Evolutionary conservation across 2,113 vertebrate species (phyloP).

Genomic region (Lanius ludovicianus): DNA sequence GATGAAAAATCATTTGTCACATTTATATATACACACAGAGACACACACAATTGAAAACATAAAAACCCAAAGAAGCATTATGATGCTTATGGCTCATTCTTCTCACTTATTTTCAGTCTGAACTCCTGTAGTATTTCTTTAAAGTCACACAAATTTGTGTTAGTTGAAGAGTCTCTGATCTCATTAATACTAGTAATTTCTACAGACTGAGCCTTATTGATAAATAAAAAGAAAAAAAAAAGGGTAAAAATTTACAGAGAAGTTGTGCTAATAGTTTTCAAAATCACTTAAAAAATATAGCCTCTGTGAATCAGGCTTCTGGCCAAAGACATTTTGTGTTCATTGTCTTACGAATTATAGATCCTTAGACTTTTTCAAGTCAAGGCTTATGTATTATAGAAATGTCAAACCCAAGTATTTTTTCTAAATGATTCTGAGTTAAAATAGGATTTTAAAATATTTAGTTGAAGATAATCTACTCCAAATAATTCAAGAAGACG

Average conservation of each 20-base stretch:
- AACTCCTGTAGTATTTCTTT: background rate
- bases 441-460: background rate
- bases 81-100: background rate
- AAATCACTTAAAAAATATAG: background rate
- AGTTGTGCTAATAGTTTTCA: background rate
- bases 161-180: background rate
- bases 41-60: background rate
- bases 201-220: background rate
- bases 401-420: background rate
- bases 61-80: background rate
- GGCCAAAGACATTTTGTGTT: background rate
- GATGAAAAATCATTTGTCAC: background rate
- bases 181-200: background rate
- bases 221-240: background rate
- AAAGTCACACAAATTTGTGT: background rate
- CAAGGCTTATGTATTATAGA: background rate
- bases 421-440: background rate
- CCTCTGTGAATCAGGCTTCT: background rate
- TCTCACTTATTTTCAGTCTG: accelerated
- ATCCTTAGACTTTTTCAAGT: background rate
- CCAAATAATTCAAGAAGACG: background rate
- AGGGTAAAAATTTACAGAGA: background rate
- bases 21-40: background rate
- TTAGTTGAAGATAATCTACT: background rate
- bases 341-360: background rate